Percentiles rank a stretch among this genome's conserved stretches.
phyloP scores from a whole-genome alignment of 1,140 invertebrate genomes.

The Drosophila bocqueti region DNA sequence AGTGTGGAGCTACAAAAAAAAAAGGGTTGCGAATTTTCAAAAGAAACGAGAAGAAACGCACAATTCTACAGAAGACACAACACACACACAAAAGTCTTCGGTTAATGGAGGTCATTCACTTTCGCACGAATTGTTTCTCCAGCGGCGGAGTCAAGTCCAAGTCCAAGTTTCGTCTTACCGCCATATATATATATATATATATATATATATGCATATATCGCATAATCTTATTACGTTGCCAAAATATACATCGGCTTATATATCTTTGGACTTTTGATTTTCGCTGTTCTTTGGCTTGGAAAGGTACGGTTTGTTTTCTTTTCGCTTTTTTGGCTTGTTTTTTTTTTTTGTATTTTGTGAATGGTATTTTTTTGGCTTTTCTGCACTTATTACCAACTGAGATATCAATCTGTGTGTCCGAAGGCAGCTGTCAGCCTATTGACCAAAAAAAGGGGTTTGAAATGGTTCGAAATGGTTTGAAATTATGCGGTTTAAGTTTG shows the following conservation, averaged over 20 bases:
- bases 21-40: constrained; percentile 74
- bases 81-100: constrained; percentile 39
- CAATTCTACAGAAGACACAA: constrained; percentile 57
- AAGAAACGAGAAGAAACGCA: constrained; percentile 53
- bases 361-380: constrained; percentile 69
- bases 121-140: constrained; percentile 83
- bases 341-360: constrained; percentile 13
- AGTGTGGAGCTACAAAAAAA: constrained; percentile 17
- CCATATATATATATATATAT: constrained; percentile 6
- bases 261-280: constrained; percentile 61
- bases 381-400: constrained; percentile 62
- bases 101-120: constrained; percentile 84
- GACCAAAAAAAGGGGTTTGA: constrained; percentile 42
- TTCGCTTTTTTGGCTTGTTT: constrained; percentile 10
- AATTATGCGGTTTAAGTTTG: constrained; percentile 34
- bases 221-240: constrained; percentile 76
- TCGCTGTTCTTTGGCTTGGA: constrained; percentile 18
- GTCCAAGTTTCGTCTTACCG: constrained; percentile 60
- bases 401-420: constrained; percentile 56
- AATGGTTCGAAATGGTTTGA: constrained; percentile 12
- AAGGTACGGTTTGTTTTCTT: constrained; percentile 39
- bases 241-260: constrained; percentile 45
- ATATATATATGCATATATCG: constrained; percentile 33
- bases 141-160: constrained; percentile 70
- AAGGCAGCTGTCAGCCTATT: constrained; percentile 58